Evolutionary conservation across 1,140 invertebrate species (phyloP).

Genomic region (Dreissena rostriformis): DNA sequence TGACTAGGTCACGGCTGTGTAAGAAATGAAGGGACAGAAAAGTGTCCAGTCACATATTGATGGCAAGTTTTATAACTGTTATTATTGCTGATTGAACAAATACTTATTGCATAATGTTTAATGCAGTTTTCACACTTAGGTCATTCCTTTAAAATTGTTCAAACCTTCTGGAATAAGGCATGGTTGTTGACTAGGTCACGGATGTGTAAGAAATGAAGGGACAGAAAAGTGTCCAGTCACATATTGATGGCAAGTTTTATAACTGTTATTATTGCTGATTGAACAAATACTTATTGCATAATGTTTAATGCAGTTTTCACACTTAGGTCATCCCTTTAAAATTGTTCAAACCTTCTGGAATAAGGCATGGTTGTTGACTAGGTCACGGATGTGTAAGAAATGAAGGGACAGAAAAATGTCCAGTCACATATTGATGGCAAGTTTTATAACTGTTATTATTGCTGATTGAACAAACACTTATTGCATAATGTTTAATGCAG

Average conservation of each 20-base stretch:
- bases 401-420: slow-evolving; percentile 27
- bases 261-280: too few relatives aligned
- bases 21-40: slow-evolving; percentile 46
- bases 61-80: neutral
- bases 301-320: too few relatives aligned
- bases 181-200: slow-evolving; percentile 12
- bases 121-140: too few relatives aligned
- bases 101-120: too few relatives aligned
- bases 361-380: slow-evolving; percentile 10
- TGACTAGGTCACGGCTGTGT: slow-evolving; percentile 22
- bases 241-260: neutral
- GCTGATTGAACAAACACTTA: too few relatives aligned
- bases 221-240: slow-evolving; percentile 5
- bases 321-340: neutral
- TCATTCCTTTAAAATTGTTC: too few relatives aligned
- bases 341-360: neutral
- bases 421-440: neutral
- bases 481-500: too few relatives aligned
- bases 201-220: slow-evolving; percentile 43
- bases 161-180: neutral
- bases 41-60: neutral
- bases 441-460: neutral
- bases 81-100: too few relatives aligned
- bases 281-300: too few relatives aligned
- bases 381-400: slow-evolving; percentile 38